Percentiles rank a stretch among this genome's conserved stretches.
Conservation (phyloP, 2,888 invertebrate genomes). For the Scelioninae gen. 1 region DNA sequence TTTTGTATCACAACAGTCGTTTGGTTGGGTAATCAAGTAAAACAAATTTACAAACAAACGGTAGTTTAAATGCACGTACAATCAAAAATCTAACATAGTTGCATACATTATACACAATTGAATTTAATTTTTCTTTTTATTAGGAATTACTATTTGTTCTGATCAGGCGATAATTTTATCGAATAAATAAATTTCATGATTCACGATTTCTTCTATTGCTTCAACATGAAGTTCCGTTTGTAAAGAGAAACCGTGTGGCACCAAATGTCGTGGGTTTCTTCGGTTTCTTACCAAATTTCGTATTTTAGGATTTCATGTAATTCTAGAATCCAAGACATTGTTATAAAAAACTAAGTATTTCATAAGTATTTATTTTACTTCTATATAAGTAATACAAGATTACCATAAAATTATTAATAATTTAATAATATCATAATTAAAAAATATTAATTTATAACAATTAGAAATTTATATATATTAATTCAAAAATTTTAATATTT, state of each 20-base stretch:
- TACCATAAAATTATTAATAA: no score
- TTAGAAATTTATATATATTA: no score
- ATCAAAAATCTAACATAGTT: slow-evolving; percentile 18
- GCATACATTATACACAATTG: slow-evolving; percentile 4
- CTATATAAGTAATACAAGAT: no score
- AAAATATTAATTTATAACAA: no score
- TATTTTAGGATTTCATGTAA: slow-evolving; percentile 12
- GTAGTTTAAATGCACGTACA: not conserved
- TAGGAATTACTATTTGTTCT: no score
- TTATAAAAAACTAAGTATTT: not conserved
- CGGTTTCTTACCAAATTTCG: slow-evolving; percentile 3
- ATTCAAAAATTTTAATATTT: no score
- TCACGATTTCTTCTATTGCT: not conserved
- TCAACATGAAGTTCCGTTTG: not conserved
- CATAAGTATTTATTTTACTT: no score
- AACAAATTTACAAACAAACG: slow-evolving; percentile 28
- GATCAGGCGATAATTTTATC: not conserved
- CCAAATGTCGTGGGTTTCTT: not conserved
- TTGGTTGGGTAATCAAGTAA: slow-evolving; percentile 26
- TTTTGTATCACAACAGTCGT: slow-evolving; percentile 2
- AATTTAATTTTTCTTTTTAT: not conserved
- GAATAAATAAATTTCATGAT: not conserved
- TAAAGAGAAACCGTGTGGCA: not conserved
- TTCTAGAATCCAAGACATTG: not conserved
- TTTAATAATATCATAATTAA: no score